Evolutionary conservation across 2,888 invertebrate genomes (phyloP).

Genomic region (Patella depressa): DNA sequence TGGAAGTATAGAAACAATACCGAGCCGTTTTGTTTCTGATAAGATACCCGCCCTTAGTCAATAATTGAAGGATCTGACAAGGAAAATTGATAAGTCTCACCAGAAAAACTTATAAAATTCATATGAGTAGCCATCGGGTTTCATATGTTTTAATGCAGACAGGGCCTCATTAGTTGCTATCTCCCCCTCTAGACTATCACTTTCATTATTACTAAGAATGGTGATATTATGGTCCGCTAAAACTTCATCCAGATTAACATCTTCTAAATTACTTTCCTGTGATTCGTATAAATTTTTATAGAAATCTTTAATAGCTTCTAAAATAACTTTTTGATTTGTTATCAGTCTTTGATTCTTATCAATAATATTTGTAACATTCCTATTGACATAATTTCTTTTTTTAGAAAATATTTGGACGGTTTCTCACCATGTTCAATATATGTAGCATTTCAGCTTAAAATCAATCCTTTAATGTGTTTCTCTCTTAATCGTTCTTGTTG

Average conservation of each 20-base stretch:
- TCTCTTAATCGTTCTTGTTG: too few species aligned
- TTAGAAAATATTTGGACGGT: too few species aligned
- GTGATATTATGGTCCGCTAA: background rate
- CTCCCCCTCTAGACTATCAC: background rate
- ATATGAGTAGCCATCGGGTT: too few species aligned
- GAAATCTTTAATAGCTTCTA: background rate
- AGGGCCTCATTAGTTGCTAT: background rate
- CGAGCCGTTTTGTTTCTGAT: background rate
- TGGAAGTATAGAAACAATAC: constrained; percentile 3
- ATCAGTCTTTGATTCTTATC: too few species aligned
- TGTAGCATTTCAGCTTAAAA: too few species aligned
- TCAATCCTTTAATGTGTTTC: too few species aligned
- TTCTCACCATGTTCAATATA: too few species aligned
- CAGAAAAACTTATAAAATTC: too few species aligned
- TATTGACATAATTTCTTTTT: background rate
- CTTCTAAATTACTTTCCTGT: background rate
- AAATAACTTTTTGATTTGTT: background rate
- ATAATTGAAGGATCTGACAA: background rate
- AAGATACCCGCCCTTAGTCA: background rate
- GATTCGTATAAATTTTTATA: background rate
- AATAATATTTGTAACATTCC: constrained; percentile 2
- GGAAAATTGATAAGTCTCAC: background rate
- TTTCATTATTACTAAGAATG: background rate
- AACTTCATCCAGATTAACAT: background rate
- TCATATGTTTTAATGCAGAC: background rate